Evolutionary conservation across 2,797 vertebrate genomes (phyloP), one percentile per base, ranked within the genome.

Genomic region (Urophycis tenuis): DNA sequence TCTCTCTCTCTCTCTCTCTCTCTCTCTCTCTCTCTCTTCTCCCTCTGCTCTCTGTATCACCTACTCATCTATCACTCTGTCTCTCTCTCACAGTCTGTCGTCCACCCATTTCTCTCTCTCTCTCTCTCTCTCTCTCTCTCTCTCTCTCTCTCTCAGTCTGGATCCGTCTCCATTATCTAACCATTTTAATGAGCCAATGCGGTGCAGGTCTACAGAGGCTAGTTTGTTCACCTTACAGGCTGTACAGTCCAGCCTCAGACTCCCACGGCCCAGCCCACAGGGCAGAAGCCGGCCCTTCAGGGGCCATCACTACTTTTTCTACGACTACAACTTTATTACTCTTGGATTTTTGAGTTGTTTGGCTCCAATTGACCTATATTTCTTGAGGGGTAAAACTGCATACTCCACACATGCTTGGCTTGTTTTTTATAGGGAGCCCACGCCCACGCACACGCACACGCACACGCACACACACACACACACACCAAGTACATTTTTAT

Each of bases 381-480:
- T 67, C 60, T 67, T 29, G 10, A 67, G 60, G 29, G 25, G 25
- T 29, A 67, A 64, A 67, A 29, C n/a, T 29, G 25, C 11, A 67
- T 12, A 29, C 60, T 67, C 60, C 25, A 67, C 60, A 67, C 60
- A 67, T 29, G 60, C 60, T 67, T 67, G 60, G 25, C 8, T 67
- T 29, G 60, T 29, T 67, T 67, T 67, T 11, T 67, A 29, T 67
- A 67, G 60, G 25, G 53, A 60, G 22, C 53, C n/a, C 17, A 53
- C 22, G 25, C 53, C 36, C 31, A 72, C 71, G n/a, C 71, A 72
- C 72, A 73, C 72, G 30, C 72, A 73, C 33, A 73, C 72, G 39
- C 72, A 73, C 72, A 39, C 72, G 39, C 19, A 73, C 34, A 74
- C 35, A 25, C 8, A 64, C 49, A 64, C n/a, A 10, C 14, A 25